Evolutionary conservation across 2,797 vertebrate species (phyloP), one percentile per base, ranked within the genome.

Genomic region (Capromys pilorides): DNA sequence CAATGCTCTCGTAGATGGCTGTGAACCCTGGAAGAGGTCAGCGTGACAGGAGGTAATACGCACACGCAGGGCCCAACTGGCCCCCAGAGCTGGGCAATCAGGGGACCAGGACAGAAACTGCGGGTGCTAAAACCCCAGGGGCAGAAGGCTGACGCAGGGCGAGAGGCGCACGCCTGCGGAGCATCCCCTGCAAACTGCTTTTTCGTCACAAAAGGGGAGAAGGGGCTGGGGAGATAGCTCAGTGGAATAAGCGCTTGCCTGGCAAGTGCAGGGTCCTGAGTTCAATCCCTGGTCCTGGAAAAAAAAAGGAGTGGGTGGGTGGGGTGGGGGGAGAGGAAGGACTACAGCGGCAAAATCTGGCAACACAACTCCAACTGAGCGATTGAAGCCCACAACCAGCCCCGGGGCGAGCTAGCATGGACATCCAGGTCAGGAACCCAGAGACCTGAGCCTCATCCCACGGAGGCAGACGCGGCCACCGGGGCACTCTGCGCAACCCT

Each of bases 1-100:
- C 98, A 90, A 98, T 98, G 97, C 98, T 98, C 95, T 98, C 98
- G 57, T 98, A 98, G 96, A 98, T 98, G 67, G 98, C 98, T 41
- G 98, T 97, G 97, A 98, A 98, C 67, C 98, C 98, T 98, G 96
- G 64, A 96, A 71, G 90, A 64, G 96, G 95, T 84, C 97, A 97
- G 95, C 62, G 39, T 33, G 64, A 90, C 26, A 80, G 61, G 49
- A 28, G 75, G 96, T 91, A 95, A 45, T 39, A 49, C 73, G 64
- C 19, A 11, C 6, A 7, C 85, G 26, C 21, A 66, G 0, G 22
- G 22, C 77, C 82, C 36, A 51, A 90, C 36, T 67, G 54, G 54
- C 54, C 78, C 39, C 28, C 2, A 41, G 18, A 31, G 28, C 1
- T 33, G 0, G 66, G 31, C 54, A 5, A 64, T 7, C 8, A 21